These are phyloP conservation scores for Drosophila rellima DNA, from an alignment of 2,888 invertebrate genomes.

Conservation along the genomic window DNA sequence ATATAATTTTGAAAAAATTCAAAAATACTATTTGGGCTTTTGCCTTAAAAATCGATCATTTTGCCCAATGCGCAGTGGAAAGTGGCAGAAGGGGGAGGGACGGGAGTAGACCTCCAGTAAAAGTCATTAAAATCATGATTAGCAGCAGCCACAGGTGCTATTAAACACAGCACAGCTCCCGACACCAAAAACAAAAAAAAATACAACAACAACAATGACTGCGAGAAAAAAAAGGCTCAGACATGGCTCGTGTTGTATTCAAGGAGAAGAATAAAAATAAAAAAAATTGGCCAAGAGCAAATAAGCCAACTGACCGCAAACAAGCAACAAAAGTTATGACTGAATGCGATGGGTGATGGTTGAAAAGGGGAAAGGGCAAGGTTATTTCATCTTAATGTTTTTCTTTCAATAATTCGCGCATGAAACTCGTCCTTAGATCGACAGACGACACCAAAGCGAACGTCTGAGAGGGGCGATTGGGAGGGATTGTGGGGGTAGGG, in stretches of 20 bases:
- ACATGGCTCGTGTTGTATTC: conserved; percentile 12
- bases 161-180: conserved; percentile 47
- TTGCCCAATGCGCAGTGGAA: too few relatives aligned
- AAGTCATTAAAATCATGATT: conserved; percentile 77
- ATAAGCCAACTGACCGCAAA: conserved; percentile 63
- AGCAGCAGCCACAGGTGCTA: conserved; percentile 74
- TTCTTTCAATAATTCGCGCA: conserved; percentile 72
- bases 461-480: background rate
- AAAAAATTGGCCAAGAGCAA: conserved; percentile 50
- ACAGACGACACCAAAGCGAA: conserved; percentile 10
- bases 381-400: conserved; percentile 61
- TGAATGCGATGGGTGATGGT: background rate
- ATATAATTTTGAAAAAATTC: too few relatives aligned
- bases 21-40: too few relatives aligned
- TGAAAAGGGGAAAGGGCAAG: background rate
- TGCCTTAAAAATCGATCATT: too few relatives aligned
- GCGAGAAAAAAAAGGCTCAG: conserved; percentile 14
- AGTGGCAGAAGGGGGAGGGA: background rate
- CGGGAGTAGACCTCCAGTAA: conserved; percentile 25
- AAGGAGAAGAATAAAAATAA: conserved; percentile 32
- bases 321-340: conserved; percentile 53
- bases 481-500: background rate
- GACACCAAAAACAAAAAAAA: conserved; percentile 1
- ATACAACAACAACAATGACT: background rate
- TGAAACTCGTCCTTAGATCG: conserved; percentile 14